A percentile compares a stretch with the other conserved stretches of the same genome.
These are phyloP conservation scores for Atta texana DNA, from an alignment of 1,140 invertebrate species.

Conservation along the genomic window DNA sequence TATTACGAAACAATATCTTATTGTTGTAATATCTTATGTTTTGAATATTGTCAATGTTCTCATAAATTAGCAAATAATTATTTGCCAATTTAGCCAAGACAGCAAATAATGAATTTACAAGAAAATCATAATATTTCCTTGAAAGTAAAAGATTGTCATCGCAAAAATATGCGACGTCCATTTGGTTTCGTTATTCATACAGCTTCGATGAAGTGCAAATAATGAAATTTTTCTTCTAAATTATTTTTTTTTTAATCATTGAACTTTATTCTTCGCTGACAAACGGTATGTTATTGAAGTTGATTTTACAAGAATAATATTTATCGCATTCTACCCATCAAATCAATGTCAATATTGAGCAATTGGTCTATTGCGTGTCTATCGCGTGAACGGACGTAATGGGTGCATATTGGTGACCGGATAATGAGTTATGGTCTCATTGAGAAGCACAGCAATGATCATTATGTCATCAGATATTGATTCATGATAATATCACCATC, in stretches of 20 bases:
- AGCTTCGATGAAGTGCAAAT: not conserved
- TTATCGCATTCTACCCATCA: conserved; percentile 22
- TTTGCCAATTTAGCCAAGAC: not conserved
- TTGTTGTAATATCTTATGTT: no score
- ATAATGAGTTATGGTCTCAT: conserved; percentile 54
- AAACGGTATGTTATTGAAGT: not conserved
- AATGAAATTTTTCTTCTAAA: not conserved
- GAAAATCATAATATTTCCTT: not conserved
- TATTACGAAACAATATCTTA: no score
- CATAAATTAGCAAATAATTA: conserved; percentile 1
- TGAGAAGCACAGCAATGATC: conserved; percentile 44
- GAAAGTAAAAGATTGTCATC: not conserved
- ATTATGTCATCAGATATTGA: conserved; percentile 15
- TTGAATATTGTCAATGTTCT: no score
- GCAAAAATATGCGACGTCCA: not conserved
- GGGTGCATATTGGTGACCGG: conserved; percentile 26
- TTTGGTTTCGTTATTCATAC: not conserved
- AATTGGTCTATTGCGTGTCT: conserved; percentile 29
- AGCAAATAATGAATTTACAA: not conserved
- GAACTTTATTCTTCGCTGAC: not conserved
- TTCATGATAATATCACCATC: conserved; percentile 9
- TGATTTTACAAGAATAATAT: conserved; percentile 11
- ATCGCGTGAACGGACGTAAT: conserved; percentile 26
- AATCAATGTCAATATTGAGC: conserved; percentile 50
- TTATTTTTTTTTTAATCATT: not conserved